Base-by-base conservation (phyloP, 2,888 invertebrate species). In the Salticus scenicus region DNA sequence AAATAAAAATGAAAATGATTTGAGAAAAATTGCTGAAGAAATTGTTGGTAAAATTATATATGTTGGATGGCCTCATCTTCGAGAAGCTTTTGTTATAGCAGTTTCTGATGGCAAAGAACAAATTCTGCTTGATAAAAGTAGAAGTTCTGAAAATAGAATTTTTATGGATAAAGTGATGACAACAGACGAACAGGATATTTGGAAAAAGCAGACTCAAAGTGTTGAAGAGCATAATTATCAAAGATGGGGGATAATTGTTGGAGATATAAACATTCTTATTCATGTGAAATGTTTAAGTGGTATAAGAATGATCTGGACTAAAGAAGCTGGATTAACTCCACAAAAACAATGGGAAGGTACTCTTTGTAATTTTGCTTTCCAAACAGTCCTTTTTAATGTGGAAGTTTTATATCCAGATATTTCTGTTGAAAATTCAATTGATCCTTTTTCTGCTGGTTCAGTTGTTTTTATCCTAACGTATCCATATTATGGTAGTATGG, bases 11-110 rank as follows among this genome's bases (percentile, higher is more conserved):
- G 75, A 83, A 64, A 63, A 85, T 28, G 71, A 87, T 41, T 24
- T 89, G 8, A 91, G 93, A 51, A 90, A 92, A 4, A 91, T 94
- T 0, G 95, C 95, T 0, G 90, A 92, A 8, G 92, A 94, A 63
- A 91, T 95, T 47, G 91, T 98, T 14, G 96, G 95, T 0, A 94
- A 94, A 90, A 92, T 93, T 66, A 93, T 98, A 0, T 96, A 94
- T 92, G 96, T 97, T 2, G 94, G 94, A 5, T 99, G 98, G 98
- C 99, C 99, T 0, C 97, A 98, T 92, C 93, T 99, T 76, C 93
- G 94, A n/a, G 95, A 96, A 91, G 96, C 96, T 12, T 90, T 90
- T 89, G 94, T 95, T 1, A 91, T 94, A 64, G 93, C 93, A 1
- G 93, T 96, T 20, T 94, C 94, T 0, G 93, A 94, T 89, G 92